A percentile compares a stretch with the other conserved stretches of the same genome.
Conservation (phyloP, 2,797 vertebrate species). For the Holocentrus rufus region DNA sequence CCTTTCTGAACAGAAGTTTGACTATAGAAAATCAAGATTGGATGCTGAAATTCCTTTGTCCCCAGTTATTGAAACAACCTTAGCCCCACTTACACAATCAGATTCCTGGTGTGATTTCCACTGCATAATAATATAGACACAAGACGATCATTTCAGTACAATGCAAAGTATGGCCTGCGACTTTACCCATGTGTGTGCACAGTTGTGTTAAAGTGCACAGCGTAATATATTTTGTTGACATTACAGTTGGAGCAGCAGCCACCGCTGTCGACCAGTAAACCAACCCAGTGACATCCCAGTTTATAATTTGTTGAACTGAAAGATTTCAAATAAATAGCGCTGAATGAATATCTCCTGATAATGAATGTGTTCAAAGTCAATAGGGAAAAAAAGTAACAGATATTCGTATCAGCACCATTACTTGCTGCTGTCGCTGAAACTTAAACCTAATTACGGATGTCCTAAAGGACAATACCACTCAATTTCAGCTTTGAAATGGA, state of each 20-base stretch:
- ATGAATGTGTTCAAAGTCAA: background rate
- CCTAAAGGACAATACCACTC: background rate
- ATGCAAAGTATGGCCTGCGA: background rate
- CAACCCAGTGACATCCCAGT: background rate
- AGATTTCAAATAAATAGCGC: background rate
- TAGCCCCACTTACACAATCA: constrained; percentile 40
- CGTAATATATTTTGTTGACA: background rate
- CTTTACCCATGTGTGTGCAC: background rate
- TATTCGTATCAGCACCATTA: background rate
- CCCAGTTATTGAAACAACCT: constrained; percentile 27
- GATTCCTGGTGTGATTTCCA: constrained; percentile 21
- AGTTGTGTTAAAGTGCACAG: background rate
- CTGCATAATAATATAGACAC: constrained; percentile 1
- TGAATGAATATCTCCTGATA: background rate
- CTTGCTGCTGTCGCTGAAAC: constrained; percentile 11
- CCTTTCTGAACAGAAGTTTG: constrained; percentile 30
- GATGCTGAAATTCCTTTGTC: constrained; percentile 37
- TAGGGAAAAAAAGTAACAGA: background rate
- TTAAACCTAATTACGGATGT: background rate
- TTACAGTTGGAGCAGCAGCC: background rate
- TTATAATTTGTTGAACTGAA: background rate
- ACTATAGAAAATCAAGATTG: constrained; percentile 39
- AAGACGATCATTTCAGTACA: background rate
- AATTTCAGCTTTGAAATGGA: no score
- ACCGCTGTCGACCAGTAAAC: background rate